Percentiles rank a stretch among this genome's conserved stretches.
These are phyloP conservation scores for Asteroscopus sphinx DNA, from an alignment of 2,888 invertebrate genomes.

Conservation along the genomic window DNA sequence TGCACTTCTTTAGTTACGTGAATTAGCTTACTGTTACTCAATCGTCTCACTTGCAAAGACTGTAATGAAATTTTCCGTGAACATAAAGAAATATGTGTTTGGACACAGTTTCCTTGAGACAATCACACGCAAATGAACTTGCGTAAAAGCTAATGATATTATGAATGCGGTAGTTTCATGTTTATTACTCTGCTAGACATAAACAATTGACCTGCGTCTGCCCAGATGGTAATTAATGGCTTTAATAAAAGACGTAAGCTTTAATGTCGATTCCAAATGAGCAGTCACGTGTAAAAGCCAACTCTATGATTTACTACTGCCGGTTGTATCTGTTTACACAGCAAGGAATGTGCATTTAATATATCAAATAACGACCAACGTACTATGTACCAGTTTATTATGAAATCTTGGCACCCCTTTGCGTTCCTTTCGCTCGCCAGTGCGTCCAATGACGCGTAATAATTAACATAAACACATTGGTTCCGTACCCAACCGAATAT, in stretches of 20 bases:
- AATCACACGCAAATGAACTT: too few relatives aligned
- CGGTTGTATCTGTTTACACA: constrained; percentile 12
- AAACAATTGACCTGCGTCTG: constrained; percentile 1
- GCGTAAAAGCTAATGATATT: too few relatives aligned
- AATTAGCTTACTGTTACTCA: too few relatives aligned
- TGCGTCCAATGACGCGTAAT: constrained; percentile 69
- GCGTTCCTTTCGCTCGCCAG: constrained; percentile 33
- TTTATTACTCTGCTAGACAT: not conserved
- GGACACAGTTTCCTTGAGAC: too few relatives aligned
- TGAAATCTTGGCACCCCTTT: constrained; percentile 42
- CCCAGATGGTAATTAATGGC: not conserved
- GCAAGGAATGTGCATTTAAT: constrained; percentile 11
- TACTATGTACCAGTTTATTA: constrained; percentile 12
- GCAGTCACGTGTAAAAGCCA: not conserved
- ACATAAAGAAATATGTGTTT: too few relatives aligned
- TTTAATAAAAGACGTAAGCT: not conserved
- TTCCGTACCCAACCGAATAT: constrained; percentile 69
- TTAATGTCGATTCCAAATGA: constrained; percentile 1
- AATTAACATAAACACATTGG: constrained; percentile 72
- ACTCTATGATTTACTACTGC: constrained; percentile 2
- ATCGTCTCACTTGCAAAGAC: too few relatives aligned
- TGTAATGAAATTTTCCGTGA: too few relatives aligned
- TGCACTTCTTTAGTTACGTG: too few relatives aligned
- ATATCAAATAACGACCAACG: constrained; percentile 11
- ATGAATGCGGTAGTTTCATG: too few relatives aligned